Evolutionary conservation across 2,113 vertebrate species (phyloP).

Genomic region (Panurus biarmicus): DNA sequence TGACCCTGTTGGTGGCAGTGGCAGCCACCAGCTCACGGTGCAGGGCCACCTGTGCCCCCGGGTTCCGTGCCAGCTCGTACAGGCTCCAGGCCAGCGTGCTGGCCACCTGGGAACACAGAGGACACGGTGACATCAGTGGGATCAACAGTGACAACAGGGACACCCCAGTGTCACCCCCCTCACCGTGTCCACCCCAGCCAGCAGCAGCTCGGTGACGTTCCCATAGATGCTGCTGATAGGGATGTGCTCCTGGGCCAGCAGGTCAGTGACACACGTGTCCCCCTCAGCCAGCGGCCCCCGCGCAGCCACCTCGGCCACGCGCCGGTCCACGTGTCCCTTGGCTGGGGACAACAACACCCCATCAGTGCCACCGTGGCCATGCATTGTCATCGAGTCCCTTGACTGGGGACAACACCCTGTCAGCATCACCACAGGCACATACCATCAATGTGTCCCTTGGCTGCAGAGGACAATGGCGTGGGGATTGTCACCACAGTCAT

Average conservation of each 20-base stretch:
- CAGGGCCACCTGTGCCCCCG: background rate
- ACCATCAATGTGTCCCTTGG: background rate
- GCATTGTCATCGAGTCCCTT: background rate
- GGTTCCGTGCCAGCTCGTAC: background rate
- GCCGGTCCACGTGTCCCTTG: background rate
- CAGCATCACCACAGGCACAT: accelerated
- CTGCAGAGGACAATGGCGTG: background rate
- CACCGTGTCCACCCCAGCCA: slow-evolving; percentile 19
- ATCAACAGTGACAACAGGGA: background rate
- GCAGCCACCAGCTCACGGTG: background rate
- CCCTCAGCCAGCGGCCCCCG: background rate
- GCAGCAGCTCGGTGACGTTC: background rate
- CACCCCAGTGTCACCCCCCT: background rate
- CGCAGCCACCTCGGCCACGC: background rate
- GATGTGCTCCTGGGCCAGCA: background rate
- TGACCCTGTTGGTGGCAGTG: accelerated
- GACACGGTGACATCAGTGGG: background rate
- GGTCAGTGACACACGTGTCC: background rate
- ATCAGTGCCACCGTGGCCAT: accelerated
- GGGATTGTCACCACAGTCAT: background rate
- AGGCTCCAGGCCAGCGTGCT: slow-evolving; percentile 3
- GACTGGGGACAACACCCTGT: background rate
- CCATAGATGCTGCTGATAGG: background rate
- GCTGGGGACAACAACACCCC: background rate
- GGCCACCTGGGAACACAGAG: background rate